phyloP scores from a whole-genome alignment of 1,140 invertebrate genomes.

The Zaprionus ornatus region DNA sequence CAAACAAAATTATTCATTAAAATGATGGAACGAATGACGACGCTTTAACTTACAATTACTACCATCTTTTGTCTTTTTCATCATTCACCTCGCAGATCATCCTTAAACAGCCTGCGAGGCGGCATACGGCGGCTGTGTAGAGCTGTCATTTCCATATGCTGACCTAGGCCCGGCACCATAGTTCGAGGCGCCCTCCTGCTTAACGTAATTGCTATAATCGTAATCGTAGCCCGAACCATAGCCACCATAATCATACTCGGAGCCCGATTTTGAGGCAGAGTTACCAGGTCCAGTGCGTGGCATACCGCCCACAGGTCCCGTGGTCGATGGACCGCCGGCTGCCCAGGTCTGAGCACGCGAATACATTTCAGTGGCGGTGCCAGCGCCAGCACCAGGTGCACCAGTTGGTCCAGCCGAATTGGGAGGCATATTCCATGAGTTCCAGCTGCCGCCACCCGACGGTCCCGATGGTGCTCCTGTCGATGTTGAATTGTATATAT shows the following conservation, averaged over 20 bases:
- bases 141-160: constrained; percentile 83
- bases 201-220: constrained; percentile 83
- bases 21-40: constrained; percentile 79
- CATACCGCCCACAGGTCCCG: constrained; percentile 81
- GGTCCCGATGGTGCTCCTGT: constrained; percentile 82
- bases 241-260: constrained; percentile 83
- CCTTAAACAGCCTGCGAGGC: constrained; percentile 82
- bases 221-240: constrained; percentile 83
- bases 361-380: constrained; percentile 82
- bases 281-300: constrained; percentile 82
- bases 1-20: constrained; percentile 59
- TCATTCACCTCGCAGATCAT: constrained; percentile 61
- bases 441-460: constrained; percentile 82
- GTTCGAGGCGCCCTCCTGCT: constrained; percentile 80
- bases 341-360: constrained; percentile 81
- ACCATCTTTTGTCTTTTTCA: constrained; percentile 75
- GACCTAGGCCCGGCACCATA: constrained; percentile 80
- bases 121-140: constrained; percentile 83
- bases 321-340: constrained; percentile 74
- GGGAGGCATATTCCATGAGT: constrained; percentile 81
- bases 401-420: constrained; percentile 82
- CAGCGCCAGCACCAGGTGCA: constrained; percentile 79
- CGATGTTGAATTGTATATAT: constrained; percentile 83
- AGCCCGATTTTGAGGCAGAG: constrained; percentile 81
- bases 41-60: constrained; percentile 82